Percentiles rank a stretch among this genome's conserved stretches.
phyloP scores from a whole-genome alignment of 2,113 vertebrate genomes.

The Zosterops pallidus region DNA sequence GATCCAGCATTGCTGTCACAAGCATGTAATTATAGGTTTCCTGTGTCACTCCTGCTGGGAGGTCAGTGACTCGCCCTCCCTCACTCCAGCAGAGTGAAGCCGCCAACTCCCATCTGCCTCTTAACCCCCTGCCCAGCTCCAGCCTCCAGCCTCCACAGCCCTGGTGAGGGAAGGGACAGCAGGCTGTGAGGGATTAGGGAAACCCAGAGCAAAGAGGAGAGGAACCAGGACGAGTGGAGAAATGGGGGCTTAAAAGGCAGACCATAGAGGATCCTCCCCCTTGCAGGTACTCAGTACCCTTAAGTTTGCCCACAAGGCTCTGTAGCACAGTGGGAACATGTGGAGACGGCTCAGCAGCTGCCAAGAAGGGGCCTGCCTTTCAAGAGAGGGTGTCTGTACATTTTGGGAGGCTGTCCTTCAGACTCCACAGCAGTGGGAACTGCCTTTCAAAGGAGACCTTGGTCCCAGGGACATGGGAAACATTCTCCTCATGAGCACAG shows the following conservation, averaged over 20 bases:
- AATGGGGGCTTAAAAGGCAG: not conserved
- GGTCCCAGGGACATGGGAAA: not conserved
- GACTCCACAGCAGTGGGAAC: not conserved
- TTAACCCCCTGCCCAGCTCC: not conserved
- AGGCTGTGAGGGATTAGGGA: not conserved
- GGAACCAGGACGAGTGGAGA: not conserved
- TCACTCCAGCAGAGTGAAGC: slow-evolving; percentile 14
- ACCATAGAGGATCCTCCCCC: not conserved
- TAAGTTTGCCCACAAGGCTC: not conserved
- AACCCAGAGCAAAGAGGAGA: not conserved
- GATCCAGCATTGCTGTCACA: slow-evolving; percentile 66
- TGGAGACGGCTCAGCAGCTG: not conserved
- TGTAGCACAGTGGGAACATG: not conserved
- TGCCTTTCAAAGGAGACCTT: not conserved
- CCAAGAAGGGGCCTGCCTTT: not conserved
- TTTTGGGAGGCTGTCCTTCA: not conserved
- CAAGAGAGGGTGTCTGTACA: not conserved
- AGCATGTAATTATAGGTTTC: slow-evolving; percentile 67
- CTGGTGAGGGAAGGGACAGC: not conserved
- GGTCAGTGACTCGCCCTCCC: slow-evolving; percentile 67
- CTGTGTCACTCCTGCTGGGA: slow-evolving; percentile 70
- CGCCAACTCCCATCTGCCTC: slow-evolving; percentile 14
- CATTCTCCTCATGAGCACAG: not conserved
- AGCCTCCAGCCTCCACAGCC: not conserved
- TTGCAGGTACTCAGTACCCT: not conserved